Base-by-base conservation (phyloP, 1,140 invertebrate species). In the Asbolus verrucosus region DNA sequence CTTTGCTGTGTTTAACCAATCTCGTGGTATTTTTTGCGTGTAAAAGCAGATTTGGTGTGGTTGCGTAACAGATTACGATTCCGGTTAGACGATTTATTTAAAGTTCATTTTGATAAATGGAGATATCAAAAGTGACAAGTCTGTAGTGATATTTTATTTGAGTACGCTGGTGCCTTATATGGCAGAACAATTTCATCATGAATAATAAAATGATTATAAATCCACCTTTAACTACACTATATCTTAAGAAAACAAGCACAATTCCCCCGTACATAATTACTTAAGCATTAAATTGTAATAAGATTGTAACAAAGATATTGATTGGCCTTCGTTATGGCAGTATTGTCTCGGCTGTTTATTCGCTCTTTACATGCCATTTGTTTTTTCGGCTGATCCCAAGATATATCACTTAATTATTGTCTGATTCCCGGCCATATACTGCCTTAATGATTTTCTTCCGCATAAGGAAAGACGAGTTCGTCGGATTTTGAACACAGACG, bases 191-290 rank as follows among this genome's bases (percentile, higher is more conserved):
- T 54, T 27, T 54, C 46, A 27, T 24, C 46, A 54, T 54, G 46
- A 54, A 54, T 54, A 54, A 54, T 54, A 54, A 54, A 54, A 54
- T 24, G 46, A 54, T 27, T 54, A 54, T 54, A 54, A 54, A 54
- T 54, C 21, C 21, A 27, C 15, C 43, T 50, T n/a, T 24, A 4
- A 54, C 46, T n/a, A n/a, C 11, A 11, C 33, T 6, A 36, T 36
- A 36, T 36, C 5, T 36, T 54, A 54, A 54, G 19, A 27, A 54
- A 54, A 54, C 46, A 54, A 27, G 46, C 46, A 54, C 27, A 54
- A 27, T 54, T 54, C 19, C 46, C 21, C 18, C n/a, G n/a, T n/a
- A 27, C 21, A 54, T 54, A 54, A 54, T 54, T 54, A 54, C 46
- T 54, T 54, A 27, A 54, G 46, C 46, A 54, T 54, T 54, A 54